Percentiles rank a stretch among this genome's conserved stretches.
These are phyloP conservation scores for Hypomecis punctinalis DNA, from an alignment of 2,888 invertebrate species.

Conservation along the genomic window DNA sequence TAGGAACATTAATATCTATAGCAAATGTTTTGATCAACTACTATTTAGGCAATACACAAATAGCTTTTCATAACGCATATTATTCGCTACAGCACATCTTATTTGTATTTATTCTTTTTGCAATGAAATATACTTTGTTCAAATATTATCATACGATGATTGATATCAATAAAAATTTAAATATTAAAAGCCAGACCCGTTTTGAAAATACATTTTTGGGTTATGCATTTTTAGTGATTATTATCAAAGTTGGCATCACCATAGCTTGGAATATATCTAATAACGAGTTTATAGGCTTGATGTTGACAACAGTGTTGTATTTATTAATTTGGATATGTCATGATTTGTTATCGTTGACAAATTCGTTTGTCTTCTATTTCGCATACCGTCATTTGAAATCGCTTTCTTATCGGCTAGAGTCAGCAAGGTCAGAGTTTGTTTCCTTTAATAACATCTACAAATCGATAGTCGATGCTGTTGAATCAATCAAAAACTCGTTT, in stretches of 20 bases:
- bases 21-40: too few relatives aligned
- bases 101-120: too few relatives aligned
- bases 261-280: background rate
- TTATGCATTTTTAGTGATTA: background rate
- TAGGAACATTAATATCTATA: too few relatives aligned
- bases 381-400: too few relatives aligned
- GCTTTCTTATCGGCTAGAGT: too few relatives aligned
- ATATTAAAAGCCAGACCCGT: background rate
- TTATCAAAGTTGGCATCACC: background rate
- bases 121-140: background rate
- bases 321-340: background rate
- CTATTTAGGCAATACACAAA: too few relatives aligned
- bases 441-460: too few relatives aligned
- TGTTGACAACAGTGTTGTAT: background rate
- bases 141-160: background rate
- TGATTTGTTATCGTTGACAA: background rate
- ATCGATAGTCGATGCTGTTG: too few relatives aligned
- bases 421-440: too few relatives aligned
- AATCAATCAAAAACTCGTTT: too few relatives aligned
- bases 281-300: background rate
- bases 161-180: background rate
- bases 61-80: too few relatives aligned
- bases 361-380: conserved; percentile 1
- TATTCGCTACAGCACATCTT: too few relatives aligned
- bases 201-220: background rate